Evolutionary conservation across 2,113 vertebrate species (phyloP).

Genomic region (Kryptolebias marmoratus): DNA sequence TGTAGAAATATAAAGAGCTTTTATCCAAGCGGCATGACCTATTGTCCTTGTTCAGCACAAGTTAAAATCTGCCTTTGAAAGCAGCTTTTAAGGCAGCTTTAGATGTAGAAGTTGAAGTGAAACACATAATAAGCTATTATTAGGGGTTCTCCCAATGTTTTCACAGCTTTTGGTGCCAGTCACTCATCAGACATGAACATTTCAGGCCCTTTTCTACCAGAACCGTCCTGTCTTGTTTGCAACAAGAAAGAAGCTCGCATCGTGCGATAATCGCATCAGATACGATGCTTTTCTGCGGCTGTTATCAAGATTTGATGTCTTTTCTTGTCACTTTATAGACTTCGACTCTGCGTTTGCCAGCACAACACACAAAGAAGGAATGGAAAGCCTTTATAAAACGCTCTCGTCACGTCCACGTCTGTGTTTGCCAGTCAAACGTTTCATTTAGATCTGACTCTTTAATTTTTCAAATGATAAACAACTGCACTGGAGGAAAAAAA

Average conservation of each 20-base stretch:
- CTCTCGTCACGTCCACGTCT: neutral
- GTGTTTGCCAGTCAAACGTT: neutral
- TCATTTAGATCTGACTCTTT: slow-evolving; percentile 33
- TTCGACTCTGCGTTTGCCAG: neutral
- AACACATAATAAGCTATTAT: no score
- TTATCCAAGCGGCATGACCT: neutral
- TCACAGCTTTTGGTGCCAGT: neutral
- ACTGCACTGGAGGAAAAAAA: slow-evolving; percentile 5
- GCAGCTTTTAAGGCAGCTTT: slow-evolving; percentile 16
- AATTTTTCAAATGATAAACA: slow-evolving; percentile 42
- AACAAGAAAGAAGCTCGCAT: neutral
- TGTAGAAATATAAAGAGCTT: slow-evolving; percentile 11
- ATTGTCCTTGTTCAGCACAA: neutral
- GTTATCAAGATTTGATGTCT: neutral
- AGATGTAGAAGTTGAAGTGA: neutral
- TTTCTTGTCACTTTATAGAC: neutral
- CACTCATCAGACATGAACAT: neutral
- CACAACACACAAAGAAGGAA: slow-evolving; percentile 8
- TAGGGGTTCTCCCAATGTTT: neutral
- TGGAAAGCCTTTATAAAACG: neutral
- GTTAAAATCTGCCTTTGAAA: slow-evolving; percentile 15
- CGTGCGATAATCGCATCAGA: neutral
- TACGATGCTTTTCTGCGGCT: neutral
- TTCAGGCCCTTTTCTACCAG: neutral
- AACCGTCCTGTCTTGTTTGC: neutral